phyloP scores from a whole-genome alignment of 1,140 invertebrate species.

The Drosophila cardini region DNA sequence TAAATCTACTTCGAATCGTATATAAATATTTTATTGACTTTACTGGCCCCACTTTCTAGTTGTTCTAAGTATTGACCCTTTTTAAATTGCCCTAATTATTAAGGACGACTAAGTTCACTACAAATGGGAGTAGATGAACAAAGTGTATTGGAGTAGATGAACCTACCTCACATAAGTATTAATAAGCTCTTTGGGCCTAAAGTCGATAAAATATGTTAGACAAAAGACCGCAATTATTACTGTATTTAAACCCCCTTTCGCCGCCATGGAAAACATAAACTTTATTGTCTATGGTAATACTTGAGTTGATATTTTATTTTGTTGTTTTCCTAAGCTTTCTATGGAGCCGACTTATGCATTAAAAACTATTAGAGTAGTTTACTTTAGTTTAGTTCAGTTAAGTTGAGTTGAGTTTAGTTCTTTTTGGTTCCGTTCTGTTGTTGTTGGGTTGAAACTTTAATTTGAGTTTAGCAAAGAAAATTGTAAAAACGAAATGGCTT shows the following conservation, averaged over 20 bases:
- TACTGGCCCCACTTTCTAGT: too few relatives aligned
- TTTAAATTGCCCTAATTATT: too few relatives aligned
- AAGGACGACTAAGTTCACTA: too few relatives aligned
- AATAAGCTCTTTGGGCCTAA: background rate
- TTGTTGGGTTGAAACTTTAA: slow-evolving; percentile 65
- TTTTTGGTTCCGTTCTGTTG: slow-evolving; percentile 7
- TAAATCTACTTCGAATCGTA: too few relatives aligned
- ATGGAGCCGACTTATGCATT: slow-evolving; percentile 49
- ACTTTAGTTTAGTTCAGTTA: slow-evolving; percentile 46
- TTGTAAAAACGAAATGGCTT: slow-evolving; percentile 30
- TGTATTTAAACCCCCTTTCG: background rate
- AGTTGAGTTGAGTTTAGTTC: slow-evolving; percentile 44
- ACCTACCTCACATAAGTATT: background rate
- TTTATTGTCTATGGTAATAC: slow-evolving; percentile 16
- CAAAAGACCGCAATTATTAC: slow-evolving; percentile 13
- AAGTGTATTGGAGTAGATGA: too few relatives aligned
- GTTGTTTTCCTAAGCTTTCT: slow-evolving; percentile 30
- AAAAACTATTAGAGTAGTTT: slow-evolving; percentile 73
- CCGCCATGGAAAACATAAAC: slow-evolving; percentile 12
- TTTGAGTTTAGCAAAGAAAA: slow-evolving; percentile 62
- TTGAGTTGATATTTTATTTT: slow-evolving; percentile 49
- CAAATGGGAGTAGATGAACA: too few relatives aligned
- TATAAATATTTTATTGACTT: too few relatives aligned
- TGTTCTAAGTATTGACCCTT: too few relatives aligned
- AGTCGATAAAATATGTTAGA: background rate